phyloP scores from a whole-genome alignment of 2,113 vertebrate species.

The Xiphorhynchus elegans region DNA sequence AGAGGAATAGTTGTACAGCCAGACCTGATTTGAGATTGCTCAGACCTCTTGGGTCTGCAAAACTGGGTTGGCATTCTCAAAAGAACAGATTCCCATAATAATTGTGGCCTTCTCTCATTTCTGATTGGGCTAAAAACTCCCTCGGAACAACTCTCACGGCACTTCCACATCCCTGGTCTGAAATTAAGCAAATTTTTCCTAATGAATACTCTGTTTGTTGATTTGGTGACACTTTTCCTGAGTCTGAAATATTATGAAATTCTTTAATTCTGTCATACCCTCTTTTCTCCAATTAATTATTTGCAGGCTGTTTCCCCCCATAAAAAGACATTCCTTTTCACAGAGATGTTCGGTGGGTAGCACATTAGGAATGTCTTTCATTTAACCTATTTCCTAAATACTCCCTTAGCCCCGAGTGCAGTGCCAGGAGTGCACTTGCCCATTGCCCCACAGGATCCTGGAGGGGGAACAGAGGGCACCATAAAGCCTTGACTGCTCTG shows the following conservation, averaged over 20 bases:
- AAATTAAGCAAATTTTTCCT: conserved; percentile 59
- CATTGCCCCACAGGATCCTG: fast-evolving
- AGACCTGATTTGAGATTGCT: conserved; percentile 55
- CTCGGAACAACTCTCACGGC: conserved; percentile 32
- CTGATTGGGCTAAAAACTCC: conserved; percentile 57
- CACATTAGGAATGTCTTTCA: neutral
- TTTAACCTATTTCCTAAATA: conserved; percentile 31
- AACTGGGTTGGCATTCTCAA: conserved; percentile 63
- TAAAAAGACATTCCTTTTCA: neutral
- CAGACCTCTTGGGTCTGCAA: conserved; percentile 59
- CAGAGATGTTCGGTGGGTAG: neutral
- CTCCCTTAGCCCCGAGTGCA: neutral
- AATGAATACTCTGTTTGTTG: conserved; percentile 61
- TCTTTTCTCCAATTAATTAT: neutral
- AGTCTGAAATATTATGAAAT: conserved; percentile 26
- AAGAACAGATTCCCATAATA: conserved; percentile 62
- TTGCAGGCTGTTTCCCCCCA: neutral
- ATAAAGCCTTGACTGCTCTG: neutral
- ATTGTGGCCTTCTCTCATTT: conserved; percentile 27
- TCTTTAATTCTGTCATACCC: neutral
- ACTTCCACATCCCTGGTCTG: conserved; percentile 47
- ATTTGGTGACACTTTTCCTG: conserved; percentile 18
- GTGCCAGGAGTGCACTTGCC: neutral
- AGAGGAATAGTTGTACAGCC: conserved; percentile 8
- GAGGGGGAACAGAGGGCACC: neutral